Evolutionary conservation across 2,797 vertebrate species (phyloP).

Genomic region (Thaleichthys pacificus): DNA sequence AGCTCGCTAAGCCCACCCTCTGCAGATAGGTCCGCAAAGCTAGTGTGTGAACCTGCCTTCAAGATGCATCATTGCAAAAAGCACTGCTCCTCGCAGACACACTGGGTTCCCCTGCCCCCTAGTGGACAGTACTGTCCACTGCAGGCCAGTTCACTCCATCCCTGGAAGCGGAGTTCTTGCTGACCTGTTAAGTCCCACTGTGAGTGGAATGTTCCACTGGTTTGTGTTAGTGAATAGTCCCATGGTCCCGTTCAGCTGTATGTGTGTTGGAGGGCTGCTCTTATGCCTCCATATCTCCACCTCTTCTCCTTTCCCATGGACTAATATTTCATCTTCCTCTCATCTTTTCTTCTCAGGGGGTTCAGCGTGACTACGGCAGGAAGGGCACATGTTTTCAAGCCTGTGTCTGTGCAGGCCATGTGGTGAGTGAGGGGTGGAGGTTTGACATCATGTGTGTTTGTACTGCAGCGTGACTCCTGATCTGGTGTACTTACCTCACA

Average conservation of each 20-base stretch:
- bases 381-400: slow-evolving; percentile 94
- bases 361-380: slow-evolving; percentile 94
- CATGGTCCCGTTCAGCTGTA: slow-evolving; percentile 46
- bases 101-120: slow-evolving; percentile 33
- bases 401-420: slow-evolving; percentile 98
- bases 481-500: too few relatives aligned
- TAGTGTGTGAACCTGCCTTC: not conserved
- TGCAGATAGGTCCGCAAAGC: not conserved
- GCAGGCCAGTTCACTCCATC: slow-evolving; percentile 7
- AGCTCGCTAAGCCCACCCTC: not conserved
- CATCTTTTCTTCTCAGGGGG: slow-evolving; percentile 73
- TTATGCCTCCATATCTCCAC: slow-evolving; percentile 1
- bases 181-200: slow-evolving; percentile 28
- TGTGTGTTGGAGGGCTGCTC: slow-evolving; percentile 12
- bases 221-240: slow-evolving; percentile 49
- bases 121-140: slow-evolving; percentile 35
- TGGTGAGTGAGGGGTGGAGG: slow-evolving; percentile 79
- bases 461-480: too few relatives aligned
- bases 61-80: too few relatives aligned
- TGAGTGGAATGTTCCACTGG: slow-evolving; percentile 68
- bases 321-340: slow-evolving; percentile 4
- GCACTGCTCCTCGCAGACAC: not conserved
- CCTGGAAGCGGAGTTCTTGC: slow-evolving; percentile 13
- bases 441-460: not conserved
- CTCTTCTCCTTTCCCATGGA: not conserved